phyloP scores from a whole-genome alignment of 2,888 invertebrate species.

The Magallana nippona region DNA sequence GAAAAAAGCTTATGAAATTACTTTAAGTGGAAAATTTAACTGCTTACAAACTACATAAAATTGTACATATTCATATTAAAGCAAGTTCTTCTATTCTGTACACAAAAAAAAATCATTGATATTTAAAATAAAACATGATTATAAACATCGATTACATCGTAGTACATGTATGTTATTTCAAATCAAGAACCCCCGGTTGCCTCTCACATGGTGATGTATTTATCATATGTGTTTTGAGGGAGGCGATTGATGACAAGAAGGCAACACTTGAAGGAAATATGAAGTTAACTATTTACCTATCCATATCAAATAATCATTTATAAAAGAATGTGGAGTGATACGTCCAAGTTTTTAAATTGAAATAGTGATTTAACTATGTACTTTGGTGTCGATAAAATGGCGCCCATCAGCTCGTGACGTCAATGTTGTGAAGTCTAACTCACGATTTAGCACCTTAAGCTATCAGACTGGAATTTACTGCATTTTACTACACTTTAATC shows the following conservation, averaged over 20 bases:
- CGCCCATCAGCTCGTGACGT: conserved; percentile 9
- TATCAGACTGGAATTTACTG: background rate
- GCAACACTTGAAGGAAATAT: background rate
- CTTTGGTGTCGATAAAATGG: conserved; percentile 32
- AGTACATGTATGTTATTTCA: too few relatives aligned
- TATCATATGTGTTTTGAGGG: conserved; percentile 30
- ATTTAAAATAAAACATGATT: too few relatives aligned
- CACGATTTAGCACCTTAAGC: conserved; percentile 8
- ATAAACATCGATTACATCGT: too few relatives aligned
- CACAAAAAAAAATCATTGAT: too few relatives aligned
- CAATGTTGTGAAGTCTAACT: conserved; percentile 1
- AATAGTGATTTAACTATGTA: conserved; percentile 32
- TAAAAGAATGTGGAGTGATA: conserved; percentile 20
- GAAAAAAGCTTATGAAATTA: too few relatives aligned
- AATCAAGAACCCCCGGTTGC: conserved; percentile 3
- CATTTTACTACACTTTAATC: background rate
- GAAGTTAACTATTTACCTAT: conserved; percentile 15
- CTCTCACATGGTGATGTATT: background rate
- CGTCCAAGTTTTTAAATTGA: conserved; percentile 20
- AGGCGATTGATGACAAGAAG: background rate
- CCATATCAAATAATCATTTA: conserved; percentile 30
- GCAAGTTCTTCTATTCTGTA: too few relatives aligned
- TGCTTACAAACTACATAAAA: too few relatives aligned
- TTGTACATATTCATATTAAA: too few relatives aligned
- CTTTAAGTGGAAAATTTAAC: too few relatives aligned